A percentile compares a stretch with the other conserved stretches of the same genome.
phyloP scores from a whole-genome alignment of 2,888 invertebrate species.

The Candidula unifasciata region DNA sequence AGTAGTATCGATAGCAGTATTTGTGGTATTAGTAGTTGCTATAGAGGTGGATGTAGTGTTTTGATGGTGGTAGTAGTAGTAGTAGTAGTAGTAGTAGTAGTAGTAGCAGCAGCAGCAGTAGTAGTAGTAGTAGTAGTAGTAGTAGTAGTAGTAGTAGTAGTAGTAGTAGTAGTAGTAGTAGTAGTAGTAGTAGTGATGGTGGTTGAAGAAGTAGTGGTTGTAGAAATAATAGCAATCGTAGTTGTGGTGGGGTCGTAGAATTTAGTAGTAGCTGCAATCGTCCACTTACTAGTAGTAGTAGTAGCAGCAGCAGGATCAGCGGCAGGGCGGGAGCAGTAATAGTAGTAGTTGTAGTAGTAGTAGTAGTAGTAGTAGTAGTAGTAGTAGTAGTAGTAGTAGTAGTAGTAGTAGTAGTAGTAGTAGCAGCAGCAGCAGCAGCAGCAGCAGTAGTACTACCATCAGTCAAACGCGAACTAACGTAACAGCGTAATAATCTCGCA shows the following conservation, averaged over 20 bases:
- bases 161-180: slow-evolving; percentile 23
- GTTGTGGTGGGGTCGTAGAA: slow-evolving; percentile 26
- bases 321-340: slow-evolving; percentile 17
- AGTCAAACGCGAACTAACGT: background rate
- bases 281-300: slow-evolving; percentile 13
- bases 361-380: slow-evolving; percentile 33
- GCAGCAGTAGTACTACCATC: slow-evolving; percentile 12
- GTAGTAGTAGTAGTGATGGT: slow-evolving; percentile 21
- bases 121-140: slow-evolving; percentile 35
- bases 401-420: slow-evolving; percentile 22
- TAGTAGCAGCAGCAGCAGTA: background rate
- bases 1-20: slow-evolving; percentile 21
- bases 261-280: slow-evolving; percentile 11
- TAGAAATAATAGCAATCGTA: slow-evolving; percentile 18
- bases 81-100: slow-evolving; percentile 7
- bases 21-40: background rate
- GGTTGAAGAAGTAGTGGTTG: slow-evolving; percentile 23
- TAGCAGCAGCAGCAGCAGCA: slow-evolving; percentile 6
- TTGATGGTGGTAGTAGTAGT: slow-evolving; percentile 17
- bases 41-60: slow-evolving; percentile 17
- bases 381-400: slow-evolving; percentile 25
- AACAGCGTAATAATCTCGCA: background rate
- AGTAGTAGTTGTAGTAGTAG: slow-evolving; percentile 24
- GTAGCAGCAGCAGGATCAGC: background rate
- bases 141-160: slow-evolving; percentile 29